These are phyloP conservation scores for Shargacucullia verbasci DNA, from an alignment of 2,888 invertebrate species.

Conservation along the genomic window DNA sequence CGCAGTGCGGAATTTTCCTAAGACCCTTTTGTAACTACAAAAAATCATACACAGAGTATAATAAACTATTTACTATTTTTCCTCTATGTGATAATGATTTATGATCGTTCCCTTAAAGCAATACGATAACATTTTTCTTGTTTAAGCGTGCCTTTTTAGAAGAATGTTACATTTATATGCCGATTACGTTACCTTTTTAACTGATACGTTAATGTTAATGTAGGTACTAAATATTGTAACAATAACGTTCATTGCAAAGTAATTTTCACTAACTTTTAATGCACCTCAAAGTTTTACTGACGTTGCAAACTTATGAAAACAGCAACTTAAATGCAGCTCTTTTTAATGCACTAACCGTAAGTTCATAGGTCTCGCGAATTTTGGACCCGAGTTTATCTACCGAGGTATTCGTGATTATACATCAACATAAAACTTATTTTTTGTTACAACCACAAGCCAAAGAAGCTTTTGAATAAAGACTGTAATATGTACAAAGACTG, in stretches of 20 bases:
- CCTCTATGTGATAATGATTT: neutral
- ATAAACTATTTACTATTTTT: constrained; percentile 3
- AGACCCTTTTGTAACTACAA: neutral
- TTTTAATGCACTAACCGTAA: constrained; percentile 4
- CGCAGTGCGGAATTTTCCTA: constrained; percentile 14
- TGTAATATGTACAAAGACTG: too few species aligned
- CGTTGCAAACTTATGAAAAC: neutral
- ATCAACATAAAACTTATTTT: neutral
- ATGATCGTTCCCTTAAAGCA: too few species aligned
- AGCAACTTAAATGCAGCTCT: neutral
- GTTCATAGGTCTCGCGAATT: neutral
- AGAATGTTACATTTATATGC: too few species aligned
- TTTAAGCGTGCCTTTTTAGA: too few species aligned
- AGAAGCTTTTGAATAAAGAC: too few species aligned
- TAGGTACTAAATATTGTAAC: neutral
- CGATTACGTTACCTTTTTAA: too few species aligned
- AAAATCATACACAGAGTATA: constrained; percentile 12
- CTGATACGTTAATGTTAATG: too few species aligned
- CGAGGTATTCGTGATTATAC: neutral
- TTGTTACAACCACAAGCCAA: neutral
- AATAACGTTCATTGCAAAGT: fast-evolving
- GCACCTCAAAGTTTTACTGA: neutral
- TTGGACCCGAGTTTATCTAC: constrained; percentile 3
- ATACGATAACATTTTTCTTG: too few species aligned
- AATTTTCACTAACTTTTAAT: neutral